Base-by-base conservation (phyloP, 2,888 invertebrate species). In the Limenitis arthemis region DNA sequence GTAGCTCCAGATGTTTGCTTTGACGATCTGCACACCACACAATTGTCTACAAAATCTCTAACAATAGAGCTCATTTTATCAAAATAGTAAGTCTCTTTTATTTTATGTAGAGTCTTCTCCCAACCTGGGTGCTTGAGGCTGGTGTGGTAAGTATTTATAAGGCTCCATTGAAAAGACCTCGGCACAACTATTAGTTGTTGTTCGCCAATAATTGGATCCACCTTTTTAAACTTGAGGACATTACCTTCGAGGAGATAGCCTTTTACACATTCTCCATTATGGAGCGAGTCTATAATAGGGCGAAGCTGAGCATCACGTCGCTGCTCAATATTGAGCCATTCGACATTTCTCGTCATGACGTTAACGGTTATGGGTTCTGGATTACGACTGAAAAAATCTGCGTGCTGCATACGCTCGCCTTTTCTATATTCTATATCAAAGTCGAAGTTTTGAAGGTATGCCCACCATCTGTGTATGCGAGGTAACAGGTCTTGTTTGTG, bases 391-490 rank as follows among this genome's bases (percentile, higher is more conserved):
- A 12, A 11, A 20, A 4, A 55, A 56, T 62, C 60, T 8, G 55
- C 59, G 34, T 62, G 58, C 8, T 49, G 58, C 12, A 61, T 6
- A 2, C 48, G 51, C 9, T 56, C 48, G 6, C 61, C 62, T 37
- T 61, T 61, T 1, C 58, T 41, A 9, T 64, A 63, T 29, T 61
- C 60, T 3, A 67, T 32, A 0, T 62, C 54, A 33, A 65, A 65
- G 3, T 61, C 46, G 33, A 37, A 68, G 34, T 64, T 63, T 54
- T 69, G 67, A 0, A 71, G 38, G 42, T 42, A 69, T 0, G 66
- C 58, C 67, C 68, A 71, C 69, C 69, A 69, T 0, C 68, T 34
- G 44, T 66, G 61, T 4, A 70, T 55, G 0, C 68, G 44, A 0
- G 67, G 66, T 0, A 66, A 32, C 0, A 69, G 40, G 4, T 69